Base-by-base conservation (phyloP, 2,113 vertebrate species). In the Alethe castanea region DNA sequence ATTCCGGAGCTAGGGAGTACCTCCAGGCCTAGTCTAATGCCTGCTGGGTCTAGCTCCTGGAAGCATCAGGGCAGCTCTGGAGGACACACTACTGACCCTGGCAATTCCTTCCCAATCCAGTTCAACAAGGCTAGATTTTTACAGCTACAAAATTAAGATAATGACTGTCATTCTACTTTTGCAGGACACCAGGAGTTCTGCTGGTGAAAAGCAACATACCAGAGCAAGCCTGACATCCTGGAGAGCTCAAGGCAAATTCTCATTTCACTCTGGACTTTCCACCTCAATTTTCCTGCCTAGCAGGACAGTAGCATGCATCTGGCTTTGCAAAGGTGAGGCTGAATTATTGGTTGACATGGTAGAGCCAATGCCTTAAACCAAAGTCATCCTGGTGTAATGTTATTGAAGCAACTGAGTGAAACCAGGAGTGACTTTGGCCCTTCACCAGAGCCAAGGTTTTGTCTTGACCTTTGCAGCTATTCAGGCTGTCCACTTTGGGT, bases 381-480 rank as follows among this genome's bases (percentile, higher is more conserved):
- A 81, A 82, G 57, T 57, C 35, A 70, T 73, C 38, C 40, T 71
- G 15, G 11, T 76, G 40, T 79, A 61, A 73, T 2, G 2, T 20
- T 81, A 36, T 24, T 9, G 15, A 86, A 90, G 44, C 45, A 82
- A 52, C 23, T 18, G 54, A 71, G 26, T 53, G 69, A 70, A 92
- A 81, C 25, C 28, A 71, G 3, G 12, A 73, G 47, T 44, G 35
- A 48, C 48, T 90, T 69, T 71, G 56, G 69, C 60, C 56, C 67
- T 88, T 81, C 82, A 71, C 13, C 62, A 90, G 35, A 70, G 44
- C 17, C 2, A 2, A 84, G 70, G 60, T 56, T 86, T 36, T 88
- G 77, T 57, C 42, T 86, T 88, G 94, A 94, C 54, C 78, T 97
- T 95, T 90, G 60, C 69, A 74, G 47, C 53, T 92, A 66, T 88